phyloP scores from a whole-genome alignment of 2,797 vertebrate species.

The Gadopsis bispinosus region DNA sequence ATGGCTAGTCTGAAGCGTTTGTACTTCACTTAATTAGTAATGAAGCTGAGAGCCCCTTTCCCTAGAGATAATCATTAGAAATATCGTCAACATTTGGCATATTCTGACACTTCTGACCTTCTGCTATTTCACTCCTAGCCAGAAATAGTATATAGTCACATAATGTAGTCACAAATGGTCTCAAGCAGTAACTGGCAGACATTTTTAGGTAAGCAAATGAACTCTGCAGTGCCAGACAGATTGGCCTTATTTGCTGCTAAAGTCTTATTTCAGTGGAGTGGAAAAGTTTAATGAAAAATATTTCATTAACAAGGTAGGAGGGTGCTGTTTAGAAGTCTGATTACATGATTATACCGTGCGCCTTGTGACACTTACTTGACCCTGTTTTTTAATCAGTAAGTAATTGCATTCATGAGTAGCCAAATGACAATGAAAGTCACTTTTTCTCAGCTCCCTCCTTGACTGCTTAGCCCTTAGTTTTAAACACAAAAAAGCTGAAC shows the following conservation, averaged over 20 bases:
- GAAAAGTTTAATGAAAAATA: slow-evolving; percentile 11
- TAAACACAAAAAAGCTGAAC: background rate
- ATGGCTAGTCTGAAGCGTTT: slow-evolving; percentile 17
- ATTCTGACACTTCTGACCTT: slow-evolving; percentile 17
- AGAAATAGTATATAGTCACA: slow-evolving; percentile 3
- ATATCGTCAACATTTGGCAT: slow-evolving; percentile 31
- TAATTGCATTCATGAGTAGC: slow-evolving; percentile 25
- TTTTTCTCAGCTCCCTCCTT: background rate
- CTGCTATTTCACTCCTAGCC: background rate
- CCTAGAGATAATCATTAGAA: slow-evolving; percentile 35
- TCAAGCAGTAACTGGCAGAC: background rate
- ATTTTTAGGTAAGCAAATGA: background rate
- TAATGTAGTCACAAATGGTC: background rate
- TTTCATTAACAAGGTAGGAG: slow-evolving; percentile 15
- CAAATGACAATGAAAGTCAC: slow-evolving; percentile 1
- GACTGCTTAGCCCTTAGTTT: background rate
- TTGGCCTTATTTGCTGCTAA: slow-evolving; percentile 16
- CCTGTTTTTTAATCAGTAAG: slow-evolving; percentile 40
- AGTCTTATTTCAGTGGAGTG: slow-evolving; percentile 11
- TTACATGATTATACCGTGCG: slow-evolving; percentile 26
- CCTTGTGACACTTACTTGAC: slow-evolving; percentile 13
- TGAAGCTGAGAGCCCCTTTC: slow-evolving; percentile 8
- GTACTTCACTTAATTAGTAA: slow-evolving; percentile 43
- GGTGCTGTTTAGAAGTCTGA: slow-evolving; percentile 14
- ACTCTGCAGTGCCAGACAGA: background rate